phyloP scores from a whole-genome alignment of 2,888 invertebrate species.

The Brenthis hecate region DNA sequence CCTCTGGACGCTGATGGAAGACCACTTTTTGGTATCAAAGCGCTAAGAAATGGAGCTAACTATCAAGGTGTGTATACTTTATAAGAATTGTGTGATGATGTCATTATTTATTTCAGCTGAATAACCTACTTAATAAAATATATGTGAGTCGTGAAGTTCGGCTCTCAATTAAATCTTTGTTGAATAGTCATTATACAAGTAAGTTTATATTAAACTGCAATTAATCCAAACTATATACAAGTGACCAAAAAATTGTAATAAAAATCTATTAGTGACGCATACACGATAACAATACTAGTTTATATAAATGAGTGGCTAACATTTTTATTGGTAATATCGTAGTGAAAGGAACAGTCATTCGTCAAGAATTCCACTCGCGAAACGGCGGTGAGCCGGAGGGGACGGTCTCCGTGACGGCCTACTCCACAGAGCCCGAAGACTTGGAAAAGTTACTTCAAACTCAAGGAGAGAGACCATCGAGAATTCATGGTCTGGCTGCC shows the following conservation, averaged over 20 bases:
- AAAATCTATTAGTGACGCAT: conserved; percentile 10
- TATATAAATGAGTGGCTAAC: conserved; percentile 42
- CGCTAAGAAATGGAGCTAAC: conserved; percentile 84
- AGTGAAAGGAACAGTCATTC: conserved; percentile 89
- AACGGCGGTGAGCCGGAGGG: conserved; percentile 87
- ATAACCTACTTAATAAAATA: conserved; percentile 1
- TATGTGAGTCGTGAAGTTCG: background rate
- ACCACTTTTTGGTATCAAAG: conserved; percentile 90
- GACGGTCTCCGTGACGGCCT: conserved; percentile 86
- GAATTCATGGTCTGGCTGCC: conserved; percentile 73
- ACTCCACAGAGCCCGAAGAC: conserved; percentile 85
- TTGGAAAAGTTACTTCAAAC: conserved; percentile 66
- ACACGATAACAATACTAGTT: conserved; percentile 41
- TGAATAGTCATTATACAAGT: background rate
- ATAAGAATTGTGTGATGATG: conserved; percentile 3
- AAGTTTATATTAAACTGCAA: background rate
- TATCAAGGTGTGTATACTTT: conserved; percentile 81
- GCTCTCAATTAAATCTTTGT: conserved; percentile 1
- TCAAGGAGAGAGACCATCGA: conserved; percentile 66
- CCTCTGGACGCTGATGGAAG: conserved; percentile 91
- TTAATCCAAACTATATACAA: background rate
- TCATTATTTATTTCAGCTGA: conserved; percentile 28
- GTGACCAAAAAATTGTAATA: conserved; percentile 3
- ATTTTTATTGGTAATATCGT: conserved; percentile 41
- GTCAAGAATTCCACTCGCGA: conserved; percentile 86